Percentiles rank a stretch among this genome's conserved stretches.
Conservation (phyloP, 2,888 invertebrate species). For the Meliscaeva auricollis region DNA sequence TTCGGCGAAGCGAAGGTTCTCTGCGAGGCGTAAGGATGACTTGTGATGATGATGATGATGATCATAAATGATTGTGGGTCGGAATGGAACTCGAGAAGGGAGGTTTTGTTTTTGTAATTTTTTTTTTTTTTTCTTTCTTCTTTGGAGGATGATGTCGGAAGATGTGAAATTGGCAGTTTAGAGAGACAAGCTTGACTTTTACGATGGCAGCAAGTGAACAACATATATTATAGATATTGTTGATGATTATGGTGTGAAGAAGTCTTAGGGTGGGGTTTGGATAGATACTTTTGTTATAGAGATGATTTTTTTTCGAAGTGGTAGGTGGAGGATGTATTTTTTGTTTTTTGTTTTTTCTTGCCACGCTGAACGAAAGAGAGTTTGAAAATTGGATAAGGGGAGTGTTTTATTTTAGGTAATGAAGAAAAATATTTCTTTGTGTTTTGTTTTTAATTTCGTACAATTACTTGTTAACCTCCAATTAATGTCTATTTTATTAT, state of each 20-base stretch:
- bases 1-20: background rate
- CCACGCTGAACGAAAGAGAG: background rate
- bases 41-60: conserved; percentile 16
- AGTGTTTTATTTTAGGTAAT: background rate
- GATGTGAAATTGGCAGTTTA: conserved; percentile 66
- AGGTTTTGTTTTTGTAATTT: conserved; percentile 5
- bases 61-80: background rate
- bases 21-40: conserved; percentile 18
- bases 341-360: background rate
- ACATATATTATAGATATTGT: background rate
- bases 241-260: conserved; percentile 39
- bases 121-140: conserved; percentile 15
- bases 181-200: conserved; percentile 45
- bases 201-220: conserved; percentile 53
- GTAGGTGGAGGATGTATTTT: background rate
- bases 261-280: background rate
- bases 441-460: no score
- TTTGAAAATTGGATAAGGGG: conserved; percentile 33
- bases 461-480: no score
- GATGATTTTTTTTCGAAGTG: background rate
- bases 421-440: no score
- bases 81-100: background rate
- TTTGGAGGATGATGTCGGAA: conserved; percentile 64
- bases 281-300: conserved; percentile 19
- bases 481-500: no score